Percentiles rank a stretch among this genome's conserved stretches.
Conservation (phyloP, 2,888 invertebrate genomes). For the Cremastobaeus sp. region DNA sequence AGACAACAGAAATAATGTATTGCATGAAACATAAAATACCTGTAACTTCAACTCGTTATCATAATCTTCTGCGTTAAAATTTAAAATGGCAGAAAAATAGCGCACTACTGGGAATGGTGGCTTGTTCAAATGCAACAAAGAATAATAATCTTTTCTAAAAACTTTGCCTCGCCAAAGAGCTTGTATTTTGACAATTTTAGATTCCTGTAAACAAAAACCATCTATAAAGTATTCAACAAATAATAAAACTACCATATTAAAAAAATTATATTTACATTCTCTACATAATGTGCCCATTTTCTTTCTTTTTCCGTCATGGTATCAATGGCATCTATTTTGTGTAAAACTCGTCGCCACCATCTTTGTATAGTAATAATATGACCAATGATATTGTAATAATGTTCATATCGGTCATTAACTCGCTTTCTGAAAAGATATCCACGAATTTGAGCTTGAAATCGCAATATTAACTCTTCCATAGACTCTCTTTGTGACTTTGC, state of each 20-base stretch:
- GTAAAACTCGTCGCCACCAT: constrained; percentile 82
- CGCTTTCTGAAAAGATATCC: constrained; percentile 81
- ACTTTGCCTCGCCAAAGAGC: constrained; percentile 84
- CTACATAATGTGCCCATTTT: constrained; percentile 11
- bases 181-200: constrained; percentile 83
- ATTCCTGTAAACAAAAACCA: constrained; percentile 76
- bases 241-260: not conserved
- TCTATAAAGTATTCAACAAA: too few species aligned
- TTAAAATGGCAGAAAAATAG: constrained; percentile 84
- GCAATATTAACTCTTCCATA: constrained; percentile 75
- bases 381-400: constrained; percentile 78
- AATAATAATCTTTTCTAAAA: constrained; percentile 83
- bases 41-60: constrained; percentile 84
- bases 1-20: too few species aligned
- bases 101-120: constrained; percentile 82
- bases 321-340: constrained; percentile 67
- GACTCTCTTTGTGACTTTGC: constrained; percentile 68
- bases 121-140: constrained; percentile 80
- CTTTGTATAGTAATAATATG: constrained; percentile 81
- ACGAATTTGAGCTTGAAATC: constrained; percentile 82
- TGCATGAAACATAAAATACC: constrained; percentile 61
- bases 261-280: constrained; percentile 23
- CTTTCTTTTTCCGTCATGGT: constrained; percentile 15
- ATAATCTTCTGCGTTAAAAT: constrained; percentile 86
- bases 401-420: constrained; percentile 77